A percentile compares a stretch with the other conserved stretches of the same genome.
Conservation (phyloP, 2,888 invertebrate species). For the Zaprionus lineosus region DNA sequence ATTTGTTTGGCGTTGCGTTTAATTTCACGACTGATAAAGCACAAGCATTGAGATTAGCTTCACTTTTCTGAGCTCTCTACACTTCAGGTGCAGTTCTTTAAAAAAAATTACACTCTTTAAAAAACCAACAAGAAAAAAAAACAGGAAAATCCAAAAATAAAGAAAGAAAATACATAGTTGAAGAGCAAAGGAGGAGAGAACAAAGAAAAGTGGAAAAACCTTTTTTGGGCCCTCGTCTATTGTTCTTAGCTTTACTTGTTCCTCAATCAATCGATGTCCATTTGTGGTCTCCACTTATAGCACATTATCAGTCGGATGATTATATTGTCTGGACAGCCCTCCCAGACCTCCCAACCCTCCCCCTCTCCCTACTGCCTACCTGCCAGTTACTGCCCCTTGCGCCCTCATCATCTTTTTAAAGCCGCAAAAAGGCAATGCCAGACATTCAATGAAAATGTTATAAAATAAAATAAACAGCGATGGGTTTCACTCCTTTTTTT, state of each 20-base stretch:
- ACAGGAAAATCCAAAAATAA: not conserved
- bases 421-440: constrained; percentile 48
- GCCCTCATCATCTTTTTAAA: constrained; percentile 55
- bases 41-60: constrained; percentile 50
- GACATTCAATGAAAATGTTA: constrained; percentile 48
- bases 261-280: constrained; percentile 39
- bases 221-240: constrained; percentile 3
- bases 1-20: constrained; percentile 46
- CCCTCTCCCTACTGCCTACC: no score
- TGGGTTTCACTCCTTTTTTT: constrained; percentile 3
- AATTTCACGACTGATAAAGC: constrained; percentile 76
- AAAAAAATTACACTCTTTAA: not conserved
- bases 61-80: constrained; percentile 4
- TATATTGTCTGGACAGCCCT: constrained; percentile 35
- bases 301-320: constrained; percentile 63
- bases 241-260: constrained; percentile 7
- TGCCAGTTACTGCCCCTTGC: no score
- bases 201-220: not conserved
- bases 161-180: not conserved
- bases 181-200: no score
- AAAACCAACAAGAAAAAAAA: no score
- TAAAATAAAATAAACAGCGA: constrained; percentile 46
- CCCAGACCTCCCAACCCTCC: no score
- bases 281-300: constrained; percentile 2
- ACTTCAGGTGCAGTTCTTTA: constrained; percentile 17